phyloP scores from a whole-genome alignment of 1,140 invertebrate species.

The Zaprionus kolodkinae region DNA sequence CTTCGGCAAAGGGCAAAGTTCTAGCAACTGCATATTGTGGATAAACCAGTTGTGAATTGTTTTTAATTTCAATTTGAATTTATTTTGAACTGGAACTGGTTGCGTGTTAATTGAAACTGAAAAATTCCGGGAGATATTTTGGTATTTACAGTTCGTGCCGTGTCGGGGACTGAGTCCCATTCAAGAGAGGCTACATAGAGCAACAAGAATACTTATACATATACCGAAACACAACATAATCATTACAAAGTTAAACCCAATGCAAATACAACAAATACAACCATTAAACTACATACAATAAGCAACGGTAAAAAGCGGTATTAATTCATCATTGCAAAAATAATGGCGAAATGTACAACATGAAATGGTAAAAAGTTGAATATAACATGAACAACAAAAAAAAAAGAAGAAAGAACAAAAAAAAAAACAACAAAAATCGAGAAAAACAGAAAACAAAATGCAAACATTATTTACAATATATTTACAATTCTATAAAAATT shows the following conservation, averaged over 20 bases:
- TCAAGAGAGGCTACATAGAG: background rate
- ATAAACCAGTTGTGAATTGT: constrained; percentile 26
- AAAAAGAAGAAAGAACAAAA: constrained; percentile 10
- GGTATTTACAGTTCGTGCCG: background rate
- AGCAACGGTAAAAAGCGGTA: constrained; percentile 47
- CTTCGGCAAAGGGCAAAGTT: background rate
- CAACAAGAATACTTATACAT: constrained; percentile 47
- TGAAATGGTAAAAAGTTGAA: constrained; percentile 35
- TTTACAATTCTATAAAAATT: constrained; percentile 59
- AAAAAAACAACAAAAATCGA: constrained; percentile 23
- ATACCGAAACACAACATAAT: constrained; percentile 45
- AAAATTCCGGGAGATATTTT: constrained; percentile 4
- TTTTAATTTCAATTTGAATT: background rate
- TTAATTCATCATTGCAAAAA: constrained; percentile 47
- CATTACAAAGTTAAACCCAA: constrained; percentile 25
- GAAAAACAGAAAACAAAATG: constrained; percentile 29
- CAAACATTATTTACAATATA: constrained; percentile 60
- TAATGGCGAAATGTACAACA: constrained; percentile 49
- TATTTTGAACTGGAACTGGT: background rate
- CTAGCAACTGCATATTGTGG: constrained; percentile 2
- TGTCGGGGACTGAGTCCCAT: constrained; percentile 18
- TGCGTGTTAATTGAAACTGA: constrained; percentile 16
- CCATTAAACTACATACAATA: constrained; percentile 52
- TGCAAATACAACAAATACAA: constrained; percentile 30
- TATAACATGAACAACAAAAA: constrained; percentile 5